Evolutionary conservation across 1,140 invertebrate genomes (phyloP), one percentile per base, ranked within the genome.

Genomic region (Coelopa frigida): DNA sequence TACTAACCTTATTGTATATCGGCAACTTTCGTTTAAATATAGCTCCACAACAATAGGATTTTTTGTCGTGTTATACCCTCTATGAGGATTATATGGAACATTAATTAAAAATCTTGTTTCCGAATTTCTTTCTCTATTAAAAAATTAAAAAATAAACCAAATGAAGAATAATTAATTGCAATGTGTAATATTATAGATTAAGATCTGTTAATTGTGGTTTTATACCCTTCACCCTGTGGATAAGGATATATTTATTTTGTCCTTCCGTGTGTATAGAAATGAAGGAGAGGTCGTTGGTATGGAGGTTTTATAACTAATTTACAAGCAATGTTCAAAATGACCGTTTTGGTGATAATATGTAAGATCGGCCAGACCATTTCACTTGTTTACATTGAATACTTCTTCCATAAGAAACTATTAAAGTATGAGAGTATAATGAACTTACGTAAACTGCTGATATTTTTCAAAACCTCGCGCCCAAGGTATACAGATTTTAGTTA

Each of bases 381-480:
- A n/a, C n/a, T n/a, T n/a, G n/a, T n/a, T n/a, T n/a, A n/a, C n/a
- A n/a, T n/a, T n/a, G n/a, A n/a, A n/a, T n/a, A n/a, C n/a, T n/a
- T n/a, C n/a, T n/a, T n/a, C n/a, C n/a, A n/a, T n/a, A n/a, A n/a
- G n/a, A n/a, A n/a, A n/a, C n/a, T n/a, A n/a, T n/a, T n/a, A n/a
- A 31, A 44, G 39, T 37, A n/a, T 29, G n/a, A 8, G n/a, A 48
- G 20, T 49, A 35, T 24, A 31, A 22, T 12, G 24, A 15, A 70
- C 75, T 70, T 68, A 81, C 71, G 76, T 79, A 39, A 83, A 73
- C 58, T 76, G 76, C 53, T 75, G 70, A 56, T 77, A 74, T 44
- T 76, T 73, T 29, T 78, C 77, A 44, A 77, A 71, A 51, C 79
- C 79, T 5, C 70, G 58, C 11, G 75, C 77, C 81, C 81, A 83